Conservation (phyloP, 2,797 vertebrate genomes). For the Ctenochaetus hawaiiensis region DNA sequence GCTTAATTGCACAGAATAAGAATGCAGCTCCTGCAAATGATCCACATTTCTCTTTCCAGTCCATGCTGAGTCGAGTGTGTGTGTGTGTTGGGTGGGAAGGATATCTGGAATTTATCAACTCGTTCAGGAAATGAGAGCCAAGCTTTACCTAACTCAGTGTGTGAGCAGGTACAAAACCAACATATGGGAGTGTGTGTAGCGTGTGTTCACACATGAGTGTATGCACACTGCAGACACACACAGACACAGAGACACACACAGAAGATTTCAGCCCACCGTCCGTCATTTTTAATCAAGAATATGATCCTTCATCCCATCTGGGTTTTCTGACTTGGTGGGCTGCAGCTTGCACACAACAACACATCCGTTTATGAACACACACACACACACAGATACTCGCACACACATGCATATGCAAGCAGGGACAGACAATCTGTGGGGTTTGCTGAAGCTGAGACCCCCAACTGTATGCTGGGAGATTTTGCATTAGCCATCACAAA, state of each 20-base stretch:
- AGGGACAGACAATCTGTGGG: constrained; percentile 49
- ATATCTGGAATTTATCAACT: constrained; percentile 83
- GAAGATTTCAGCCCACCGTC: constrained; percentile 60
- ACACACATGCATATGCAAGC: constrained; percentile 43
- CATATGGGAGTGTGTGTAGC: constrained; percentile 56
- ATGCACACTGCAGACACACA: constrained; percentile 30
- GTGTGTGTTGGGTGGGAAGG: constrained; percentile 26
- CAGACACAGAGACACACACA: constrained; percentile 35
- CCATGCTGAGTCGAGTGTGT: constrained; percentile 16
- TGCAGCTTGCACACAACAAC: constrained; percentile 47
- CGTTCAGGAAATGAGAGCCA: constrained; percentile 76
- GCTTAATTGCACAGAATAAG: constrained; percentile 80
- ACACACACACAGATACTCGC: constrained; percentile 2
- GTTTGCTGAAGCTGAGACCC: constrained; percentile 58
- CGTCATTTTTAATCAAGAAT: constrained; percentile 82
- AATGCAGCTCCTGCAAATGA: constrained; percentile 45
- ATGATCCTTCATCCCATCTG: constrained; percentile 81
- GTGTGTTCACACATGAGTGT: constrained; percentile 14
- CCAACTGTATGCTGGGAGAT: constrained; percentile 53
- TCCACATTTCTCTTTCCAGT: constrained; percentile 52
- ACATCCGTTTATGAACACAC: constrained; percentile 28
- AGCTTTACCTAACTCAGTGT: constrained; percentile 57
- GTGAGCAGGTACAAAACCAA: constrained; percentile 69
- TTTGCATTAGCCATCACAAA: constrained; percentile 22
- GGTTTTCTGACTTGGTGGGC: constrained; percentile 75